phyloP scores from a whole-genome alignment of 2,888 invertebrate species.

The Tetropium fuscum region DNA sequence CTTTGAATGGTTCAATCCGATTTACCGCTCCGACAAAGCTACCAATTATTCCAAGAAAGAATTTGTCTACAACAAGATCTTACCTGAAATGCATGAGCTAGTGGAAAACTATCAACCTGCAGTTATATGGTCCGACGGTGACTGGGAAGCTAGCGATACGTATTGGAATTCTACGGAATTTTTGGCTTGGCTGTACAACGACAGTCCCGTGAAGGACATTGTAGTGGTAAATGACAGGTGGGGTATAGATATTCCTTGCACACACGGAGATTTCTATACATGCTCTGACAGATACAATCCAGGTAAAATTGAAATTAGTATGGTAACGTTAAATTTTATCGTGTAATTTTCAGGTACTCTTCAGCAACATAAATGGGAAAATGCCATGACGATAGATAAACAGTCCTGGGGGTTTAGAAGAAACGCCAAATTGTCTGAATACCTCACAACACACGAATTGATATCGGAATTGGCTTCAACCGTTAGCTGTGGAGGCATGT shows the following conservation, averaged over 20 bases:
- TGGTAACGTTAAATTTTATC: neutral
- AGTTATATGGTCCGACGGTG: conserved; percentile 94
- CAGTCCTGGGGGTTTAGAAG: conserved; percentile 89
- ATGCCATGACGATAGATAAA: conserved; percentile 91
- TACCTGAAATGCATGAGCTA: conserved; percentile 86
- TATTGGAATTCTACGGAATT: conserved; percentile 91
- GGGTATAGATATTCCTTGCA: conserved; percentile 83
- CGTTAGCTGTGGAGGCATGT: conserved; percentile 85
- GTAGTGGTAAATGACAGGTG: conserved; percentile 96
- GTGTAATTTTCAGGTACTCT: conserved; percentile 67
- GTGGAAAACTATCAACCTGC: conserved; percentile 78
- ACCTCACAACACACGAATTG: conserved; percentile 76
- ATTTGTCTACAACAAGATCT: conserved; percentile 79
- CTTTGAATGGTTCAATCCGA: conserved; percentile 90
- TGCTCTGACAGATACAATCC: conserved; percentile 88
- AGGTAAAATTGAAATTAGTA: too few relatives aligned
- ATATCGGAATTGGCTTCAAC: conserved; percentile 79
- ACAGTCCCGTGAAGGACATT: conserved; percentile 88
- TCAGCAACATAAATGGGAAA: conserved; percentile 92
- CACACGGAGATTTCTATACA: conserved; percentile 91
- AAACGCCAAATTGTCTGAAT: conserved; percentile 76
- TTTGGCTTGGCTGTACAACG: conserved; percentile 93
- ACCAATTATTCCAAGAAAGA: conserved; percentile 73
- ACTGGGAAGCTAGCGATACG: conserved; percentile 87
- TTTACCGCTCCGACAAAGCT: conserved; percentile 79